A percentile compares a stretch with the other conserved stretches of the same genome.
phyloP scores from a whole-genome alignment of 2,797 vertebrate genomes.

The Amblyraja radiata region DNA sequence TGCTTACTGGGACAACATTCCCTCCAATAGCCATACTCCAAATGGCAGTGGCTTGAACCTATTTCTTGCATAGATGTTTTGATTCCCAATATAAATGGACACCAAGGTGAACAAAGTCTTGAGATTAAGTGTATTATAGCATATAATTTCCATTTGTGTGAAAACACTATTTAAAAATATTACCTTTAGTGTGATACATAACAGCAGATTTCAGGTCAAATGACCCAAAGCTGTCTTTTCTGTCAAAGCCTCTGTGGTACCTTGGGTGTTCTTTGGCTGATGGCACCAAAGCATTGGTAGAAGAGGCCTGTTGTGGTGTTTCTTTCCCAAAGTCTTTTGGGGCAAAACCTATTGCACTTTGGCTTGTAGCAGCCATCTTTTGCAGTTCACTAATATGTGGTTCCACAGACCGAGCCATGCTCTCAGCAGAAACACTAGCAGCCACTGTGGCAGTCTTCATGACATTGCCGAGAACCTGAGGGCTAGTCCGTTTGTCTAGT shows the following conservation, averaged over 20 bases:
- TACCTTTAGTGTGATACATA: slow-evolving; percentile 98
- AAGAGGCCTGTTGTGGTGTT: slow-evolving; percentile 64
- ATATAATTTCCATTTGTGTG: background rate
- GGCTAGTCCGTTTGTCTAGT: slow-evolving; percentile 84
- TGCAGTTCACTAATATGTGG: slow-evolving; percentile 64
- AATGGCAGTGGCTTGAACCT: too few species aligned
- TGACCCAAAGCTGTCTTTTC: slow-evolving; percentile 78
- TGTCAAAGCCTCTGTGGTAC: slow-evolving; percentile 77
- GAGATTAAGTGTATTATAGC: background rate
- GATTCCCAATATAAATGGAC: background rate
- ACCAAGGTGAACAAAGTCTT: too few species aligned
- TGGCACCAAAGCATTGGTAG: slow-evolving; percentile 78
- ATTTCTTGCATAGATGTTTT: background rate
- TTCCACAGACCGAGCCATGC: slow-evolving; percentile 65
- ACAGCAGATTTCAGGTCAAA: slow-evolving; percentile 91
- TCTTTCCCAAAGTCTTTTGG: slow-evolving; percentile 76
- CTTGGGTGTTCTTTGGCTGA: slow-evolving; percentile 73
- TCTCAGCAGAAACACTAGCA: slow-evolving; percentile 53
- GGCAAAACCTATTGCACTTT: slow-evolving; percentile 69
- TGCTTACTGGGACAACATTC: too few species aligned
- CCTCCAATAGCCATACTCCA: background rate
- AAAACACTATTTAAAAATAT: slow-evolving; percentile 42
- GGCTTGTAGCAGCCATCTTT: slow-evolving; percentile 64
- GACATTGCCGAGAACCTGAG: slow-evolving; percentile 63
- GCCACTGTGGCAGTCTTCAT: slow-evolving; percentile 54